Conservation (phyloP, 2,797 vertebrate genomes). For the Dendrocincla fuliginosa region DNA sequence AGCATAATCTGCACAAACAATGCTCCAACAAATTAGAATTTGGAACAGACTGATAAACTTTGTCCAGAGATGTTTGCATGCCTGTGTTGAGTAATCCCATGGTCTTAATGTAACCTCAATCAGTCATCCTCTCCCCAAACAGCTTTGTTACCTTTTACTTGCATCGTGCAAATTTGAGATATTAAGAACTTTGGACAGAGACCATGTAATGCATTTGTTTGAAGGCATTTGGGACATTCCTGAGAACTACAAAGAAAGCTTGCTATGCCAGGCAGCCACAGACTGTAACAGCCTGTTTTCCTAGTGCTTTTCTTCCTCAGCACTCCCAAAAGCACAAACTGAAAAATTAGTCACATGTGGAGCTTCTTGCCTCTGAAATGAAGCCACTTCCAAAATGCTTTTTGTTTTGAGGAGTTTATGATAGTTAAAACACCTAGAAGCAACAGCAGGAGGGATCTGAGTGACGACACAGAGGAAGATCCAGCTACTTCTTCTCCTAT, state of each 20-base stretch:
- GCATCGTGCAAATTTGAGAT: slow-evolving; percentile 14
- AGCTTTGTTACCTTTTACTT: slow-evolving; percentile 57
- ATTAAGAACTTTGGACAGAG: slow-evolving; percentile 60
- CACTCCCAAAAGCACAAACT: neutral
- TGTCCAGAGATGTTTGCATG: slow-evolving; percentile 15
- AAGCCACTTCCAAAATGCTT: neutral
- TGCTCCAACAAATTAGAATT: slow-evolving; percentile 62
- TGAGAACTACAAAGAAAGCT: slow-evolving; percentile 5
- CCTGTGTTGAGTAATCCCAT: slow-evolving; percentile 52
- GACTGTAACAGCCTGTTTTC: neutral
- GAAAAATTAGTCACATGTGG: neutral
- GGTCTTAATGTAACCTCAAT: slow-evolving; percentile 44
- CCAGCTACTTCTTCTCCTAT: neutral
- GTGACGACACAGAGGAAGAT: neutral
- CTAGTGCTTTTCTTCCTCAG: neutral
- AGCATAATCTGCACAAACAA: slow-evolving; percentile 61
- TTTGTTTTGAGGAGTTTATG: neutral
- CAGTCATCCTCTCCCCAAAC: slow-evolving; percentile 14
- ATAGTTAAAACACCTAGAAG: neutral
- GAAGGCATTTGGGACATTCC: slow-evolving; percentile 8
- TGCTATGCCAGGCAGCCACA: slow-evolving; percentile 2
- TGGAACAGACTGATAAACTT: slow-evolving; percentile 62
- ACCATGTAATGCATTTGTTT: slow-evolving; percentile 24
- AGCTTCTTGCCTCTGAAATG: neutral
- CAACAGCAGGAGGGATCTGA: neutral